Evolutionary conservation across 2,113 vertebrate genomes (phyloP), one percentile per base, ranked within the genome.

Genomic region (Gymnarchus niloticus): DNA sequence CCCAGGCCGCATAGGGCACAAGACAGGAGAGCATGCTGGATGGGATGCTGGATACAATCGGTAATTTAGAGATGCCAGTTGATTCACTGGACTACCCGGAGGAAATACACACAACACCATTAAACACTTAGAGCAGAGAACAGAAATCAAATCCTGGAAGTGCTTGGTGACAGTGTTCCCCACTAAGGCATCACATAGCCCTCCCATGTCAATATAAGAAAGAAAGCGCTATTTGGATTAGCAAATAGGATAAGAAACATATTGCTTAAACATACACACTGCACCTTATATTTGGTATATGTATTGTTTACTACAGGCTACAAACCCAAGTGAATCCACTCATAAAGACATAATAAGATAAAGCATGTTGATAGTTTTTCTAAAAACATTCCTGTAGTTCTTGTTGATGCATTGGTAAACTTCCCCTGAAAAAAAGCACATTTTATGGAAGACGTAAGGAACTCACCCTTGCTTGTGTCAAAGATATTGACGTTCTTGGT

Each of bases 401-500:
- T 10, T 48, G 44, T 12, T 4, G 44, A 78, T 46, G 46, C 41
- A 7, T 78, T 3, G 17, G 41, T 48, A 48, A 21, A 46, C 23
- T 49, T 3, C 76, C 61, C 37, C 28, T 28, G 17, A 69, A 33
- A 33, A 69, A 33, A 69, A 69, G 61, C 9, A 33, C 61, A 69
- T 37, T 37, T 12, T 14, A 69, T 80, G 41, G 56, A 83, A 41
- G 52, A 54, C n/a, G 14, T 17, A 25, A 54, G 19, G 69, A 7
- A 19, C 33, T 77, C 91, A 99, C 98, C 97, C 91, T 98, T 97
- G 23, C 94, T 96, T 81, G 97, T 92, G 92, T 99, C 96, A 6
- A 99, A 99, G 85, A 98, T 91, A 17, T 98, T 98, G 92, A 99
- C 93, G 0, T 97, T 99, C 92, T 96, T 96, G 89, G 98, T 97